Conservation (phyloP, 2,113 vertebrate genomes). For the Calyptommatus sinebrachiatus region DNA sequence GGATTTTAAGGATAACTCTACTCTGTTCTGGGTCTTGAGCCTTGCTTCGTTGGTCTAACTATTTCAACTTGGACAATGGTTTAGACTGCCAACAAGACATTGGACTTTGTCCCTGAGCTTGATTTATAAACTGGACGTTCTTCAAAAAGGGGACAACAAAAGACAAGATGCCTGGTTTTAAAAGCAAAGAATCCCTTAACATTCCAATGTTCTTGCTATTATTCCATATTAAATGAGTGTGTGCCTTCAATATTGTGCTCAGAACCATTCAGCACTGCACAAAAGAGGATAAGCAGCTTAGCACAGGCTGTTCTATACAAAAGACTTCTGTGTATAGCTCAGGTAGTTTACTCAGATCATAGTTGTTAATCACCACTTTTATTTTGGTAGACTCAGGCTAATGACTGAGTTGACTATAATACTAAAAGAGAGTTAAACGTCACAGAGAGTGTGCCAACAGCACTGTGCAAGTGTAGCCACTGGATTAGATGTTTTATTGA, state of each 20-base stretch:
- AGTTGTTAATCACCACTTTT: constrained; percentile 2
- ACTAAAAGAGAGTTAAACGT: background rate
- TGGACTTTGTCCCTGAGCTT: too few species aligned
- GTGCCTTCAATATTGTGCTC: background rate
- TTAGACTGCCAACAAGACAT: too few species aligned
- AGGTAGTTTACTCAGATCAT: background rate
- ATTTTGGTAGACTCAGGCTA: background rate
- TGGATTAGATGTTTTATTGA: background rate
- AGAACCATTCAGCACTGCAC: background rate
- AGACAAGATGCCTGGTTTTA: background rate
- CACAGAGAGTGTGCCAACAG: background rate
- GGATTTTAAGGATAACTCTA: too few species aligned
- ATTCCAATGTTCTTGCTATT: background rate
- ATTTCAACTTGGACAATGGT: too few species aligned
- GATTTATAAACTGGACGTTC: too few species aligned
- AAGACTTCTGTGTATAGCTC: background rate
- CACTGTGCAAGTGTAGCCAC: background rate
- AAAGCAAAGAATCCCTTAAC: background rate
- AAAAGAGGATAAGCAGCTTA: background rate
- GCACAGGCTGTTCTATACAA: background rate
- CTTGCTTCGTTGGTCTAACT: too few species aligned
- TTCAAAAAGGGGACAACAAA: too few species aligned
- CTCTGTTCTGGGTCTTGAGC: too few species aligned
- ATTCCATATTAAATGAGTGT: background rate
- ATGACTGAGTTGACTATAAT: background rate